These are phyloP conservation scores for Aegotheles bennettii DNA, from an alignment of 2,113 vertebrate genomes.

Conservation along the genomic window DNA sequence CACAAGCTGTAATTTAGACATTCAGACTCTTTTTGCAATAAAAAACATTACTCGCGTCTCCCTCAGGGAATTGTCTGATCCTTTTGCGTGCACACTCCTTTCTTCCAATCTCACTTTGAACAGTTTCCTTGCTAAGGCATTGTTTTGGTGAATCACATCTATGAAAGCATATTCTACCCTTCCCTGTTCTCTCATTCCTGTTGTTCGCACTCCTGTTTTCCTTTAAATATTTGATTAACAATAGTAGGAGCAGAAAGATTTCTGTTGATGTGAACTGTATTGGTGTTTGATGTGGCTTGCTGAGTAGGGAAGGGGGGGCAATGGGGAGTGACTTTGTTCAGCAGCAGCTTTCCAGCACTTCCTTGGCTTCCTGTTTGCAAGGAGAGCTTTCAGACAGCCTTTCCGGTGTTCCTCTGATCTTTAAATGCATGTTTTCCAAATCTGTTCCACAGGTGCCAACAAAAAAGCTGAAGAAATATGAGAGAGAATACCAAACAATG, in stretches of 20 bases:
- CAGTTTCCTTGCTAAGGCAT: background rate
- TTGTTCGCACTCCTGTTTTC: background rate
- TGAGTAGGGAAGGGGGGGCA: background rate
- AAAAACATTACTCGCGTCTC: background rate
- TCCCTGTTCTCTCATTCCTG: background rate
- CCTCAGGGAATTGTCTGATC: background rate
- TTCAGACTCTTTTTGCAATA: background rate
- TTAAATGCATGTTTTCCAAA: background rate
- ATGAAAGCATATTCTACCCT: background rate
- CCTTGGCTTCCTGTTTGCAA: background rate
- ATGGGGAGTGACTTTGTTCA: background rate
- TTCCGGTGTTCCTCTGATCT: background rate
- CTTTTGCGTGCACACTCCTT: background rate
- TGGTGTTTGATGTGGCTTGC: background rate
- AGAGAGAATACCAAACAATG: constrained; percentile 93
- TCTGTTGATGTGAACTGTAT: background rate
- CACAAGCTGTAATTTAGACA: background rate
- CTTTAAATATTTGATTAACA: background rate
- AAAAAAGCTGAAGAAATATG: constrained; percentile 99
- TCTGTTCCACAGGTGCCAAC: constrained; percentile 84
- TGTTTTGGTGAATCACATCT: background rate
- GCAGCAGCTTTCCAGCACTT: background rate
- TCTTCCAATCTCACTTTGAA: background rate
- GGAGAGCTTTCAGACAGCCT: background rate
- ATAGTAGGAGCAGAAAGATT: background rate